Evolutionary conservation across 2,888 invertebrate genomes (phyloP), one percentile per base, ranked within the genome.

Genomic region (Merodon equestris): DNA sequence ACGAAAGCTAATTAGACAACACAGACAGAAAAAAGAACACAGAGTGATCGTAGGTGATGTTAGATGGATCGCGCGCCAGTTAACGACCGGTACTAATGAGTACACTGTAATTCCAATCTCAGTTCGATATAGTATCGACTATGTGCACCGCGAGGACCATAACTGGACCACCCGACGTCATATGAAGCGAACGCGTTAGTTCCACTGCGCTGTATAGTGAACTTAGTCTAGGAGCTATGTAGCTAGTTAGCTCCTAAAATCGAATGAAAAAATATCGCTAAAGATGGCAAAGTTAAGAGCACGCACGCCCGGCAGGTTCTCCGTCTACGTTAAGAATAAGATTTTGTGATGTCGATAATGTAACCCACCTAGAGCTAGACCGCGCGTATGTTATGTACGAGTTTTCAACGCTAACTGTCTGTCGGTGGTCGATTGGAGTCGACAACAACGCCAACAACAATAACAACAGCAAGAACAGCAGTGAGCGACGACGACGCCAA

Each of bases 371-470:
- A 40, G n/a, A 61, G 61, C 60, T 45, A 38, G n/a, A 27, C 27
- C 7, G 27, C 27, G 27, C 27, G 27, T 27, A 27, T 27, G 27
- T 2, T 27, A 27, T 17, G 27, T 17, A 54, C 67, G 66, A 67
- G 67, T 61, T 77, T 67, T 57, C 61, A 61, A 42, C 51, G 61
- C 47, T 67, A 27, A 27, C 40, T n/a, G 77, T 58, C 67, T 73
- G 72, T 19, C 73, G 73, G 73, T 77, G 72, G 72, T 77, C 73
- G 73, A 61, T 77, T 77, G 56, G 76, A 77, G 72, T 72, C 64
- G 51, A 63, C 68, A 48, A 45, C 61, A 38, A 63, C 68, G 48
- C 38, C 61, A 38, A 70, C 56, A 63, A 47, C 53, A 44, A 27
- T 27, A 27, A 27, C 27, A 27, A 27, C 27, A 27, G 27, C 7